Evolutionary conservation across 2,797 vertebrate species (phyloP).

Genomic region (Myotis findleyi): DNA sequence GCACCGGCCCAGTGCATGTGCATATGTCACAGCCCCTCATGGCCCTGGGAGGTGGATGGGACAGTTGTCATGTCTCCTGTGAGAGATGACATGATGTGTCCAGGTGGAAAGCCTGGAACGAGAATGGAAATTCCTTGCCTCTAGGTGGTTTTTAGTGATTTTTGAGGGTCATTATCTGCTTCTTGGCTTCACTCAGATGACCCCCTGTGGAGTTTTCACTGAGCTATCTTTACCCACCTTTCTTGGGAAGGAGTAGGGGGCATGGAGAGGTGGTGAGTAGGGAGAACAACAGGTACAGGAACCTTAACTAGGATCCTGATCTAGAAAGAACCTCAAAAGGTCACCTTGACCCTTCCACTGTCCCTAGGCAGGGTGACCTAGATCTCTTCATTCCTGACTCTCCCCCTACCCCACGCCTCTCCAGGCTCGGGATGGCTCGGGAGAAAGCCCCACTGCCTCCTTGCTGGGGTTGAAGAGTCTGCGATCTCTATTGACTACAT

Average conservation of each 20-base stretch:
- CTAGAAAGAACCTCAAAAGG: slow-evolving; percentile 24
- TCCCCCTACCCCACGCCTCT: not conserved
- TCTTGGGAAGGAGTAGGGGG: not conserved
- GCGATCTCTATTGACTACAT: not conserved
- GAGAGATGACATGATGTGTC: not conserved
- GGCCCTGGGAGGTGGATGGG: not conserved
- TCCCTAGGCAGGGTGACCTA: not conserved
- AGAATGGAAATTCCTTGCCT: not conserved
- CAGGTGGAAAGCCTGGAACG: not conserved
- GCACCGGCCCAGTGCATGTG: not conserved
- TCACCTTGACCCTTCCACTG: not conserved
- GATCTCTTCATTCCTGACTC: not conserved
- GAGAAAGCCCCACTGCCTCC: not conserved
- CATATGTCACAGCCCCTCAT: not conserved
- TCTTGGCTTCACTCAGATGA: not conserved
- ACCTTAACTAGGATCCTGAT: not conserved
- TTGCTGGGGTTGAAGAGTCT: not conserved
- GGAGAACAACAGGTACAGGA: not conserved
- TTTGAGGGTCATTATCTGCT: not conserved
- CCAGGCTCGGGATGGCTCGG: not conserved
- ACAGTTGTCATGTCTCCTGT: not conserved
- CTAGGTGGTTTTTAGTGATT: not conserved
- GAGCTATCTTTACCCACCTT: not conserved
- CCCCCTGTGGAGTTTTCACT: not conserved
- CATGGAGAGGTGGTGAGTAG: too few species aligned